Evolutionary conservation across 2,888 invertebrate genomes (phyloP).

Genomic region (Aproaerema taeniolella): DNA sequence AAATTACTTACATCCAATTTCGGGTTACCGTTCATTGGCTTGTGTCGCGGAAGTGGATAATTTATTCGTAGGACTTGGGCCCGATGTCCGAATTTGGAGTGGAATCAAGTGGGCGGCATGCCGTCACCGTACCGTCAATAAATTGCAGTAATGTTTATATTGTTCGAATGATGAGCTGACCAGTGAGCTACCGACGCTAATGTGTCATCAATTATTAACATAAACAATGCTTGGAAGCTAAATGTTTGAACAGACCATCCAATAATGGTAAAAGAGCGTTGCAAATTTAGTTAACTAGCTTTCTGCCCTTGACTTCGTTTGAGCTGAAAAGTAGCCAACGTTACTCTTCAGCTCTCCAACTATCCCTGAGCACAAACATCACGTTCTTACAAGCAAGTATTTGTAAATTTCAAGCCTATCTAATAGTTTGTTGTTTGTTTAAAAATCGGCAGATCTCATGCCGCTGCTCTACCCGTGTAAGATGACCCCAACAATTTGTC

Average conservation of each 20-base stretch:
- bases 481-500: conserved; percentile 29
- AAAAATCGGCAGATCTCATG: too few relatives aligned
- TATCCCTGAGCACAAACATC: too few relatives aligned
- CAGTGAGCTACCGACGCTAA: conserved; percentile 5
- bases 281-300: too few relatives aligned
- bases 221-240: not conserved
- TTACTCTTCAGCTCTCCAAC: too few relatives aligned
- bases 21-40: conserved; percentile 47
- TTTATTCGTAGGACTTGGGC: conserved; percentile 47
- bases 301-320: too few relatives aligned
- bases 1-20: conserved; percentile 31
- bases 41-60: conserved; percentile 50
- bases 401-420: too few relatives aligned
- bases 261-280: too few relatives aligned
- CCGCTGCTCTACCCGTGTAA: too few relatives aligned
- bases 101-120: conserved; percentile 49
- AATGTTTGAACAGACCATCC: too few relatives aligned
- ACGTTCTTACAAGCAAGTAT: too few relatives aligned
- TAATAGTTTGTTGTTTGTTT: too few relatives aligned
- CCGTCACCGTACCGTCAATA: conserved; percentile 42
- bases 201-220: conserved; percentile 12
- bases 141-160: conserved; percentile 34
- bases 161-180: conserved; percentile 13
- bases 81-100: conserved; percentile 45
- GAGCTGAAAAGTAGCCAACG: too few relatives aligned